Base-by-base conservation (phyloP, 2,888 invertebrate genomes). In the Odontocolon sp. region DNA sequence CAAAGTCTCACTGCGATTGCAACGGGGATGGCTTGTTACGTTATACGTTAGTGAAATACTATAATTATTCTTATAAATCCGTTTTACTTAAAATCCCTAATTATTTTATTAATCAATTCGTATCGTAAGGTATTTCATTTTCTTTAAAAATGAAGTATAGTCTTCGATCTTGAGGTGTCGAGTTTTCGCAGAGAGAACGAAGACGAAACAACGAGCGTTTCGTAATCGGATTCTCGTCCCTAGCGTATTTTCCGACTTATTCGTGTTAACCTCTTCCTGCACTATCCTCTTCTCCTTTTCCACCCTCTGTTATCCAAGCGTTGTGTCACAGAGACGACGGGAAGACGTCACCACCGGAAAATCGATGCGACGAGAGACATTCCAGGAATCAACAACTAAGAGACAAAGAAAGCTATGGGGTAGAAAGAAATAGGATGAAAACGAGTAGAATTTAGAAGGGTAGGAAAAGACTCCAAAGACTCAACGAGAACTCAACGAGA, bases 311-410 rank as follows among this genome's bases (percentile, higher is more conserved):
- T n/a, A n/a, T 9, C 8, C 23, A 3, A 14, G 8, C 14, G 36
- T 47, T 47, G 50, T 26, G 36, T 23, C 47, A 50, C 47, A 47
- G 11, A 11, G 14, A 23, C 63, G 45, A 9, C 45, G 8, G 3
- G 42, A 66, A 36, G 33, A 54, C 42, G 31, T 57, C 59, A 45
- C 40, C 31, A n/a, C 26, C 14, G 72, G 50, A 52, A 73, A 61
- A 73, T 73, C 73, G 67, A 73, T 73, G 59, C 21, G 71, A 47
- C 8, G 54, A 33, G 28, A 42, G 47, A 18, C 23, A 57, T 61
- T 59, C 61, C 36, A 18, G 31, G 61, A 61, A 61, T 73, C 54
- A 45, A 73, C 54, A 54, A 67, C 61, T 61, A 36, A 38, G 68
- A 47, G 57, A 59, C 16, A 28, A 38, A 33, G 21, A n/a, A 16